Conservation (phyloP, 2,888 invertebrate species). For the Torymus texanus region DNA sequence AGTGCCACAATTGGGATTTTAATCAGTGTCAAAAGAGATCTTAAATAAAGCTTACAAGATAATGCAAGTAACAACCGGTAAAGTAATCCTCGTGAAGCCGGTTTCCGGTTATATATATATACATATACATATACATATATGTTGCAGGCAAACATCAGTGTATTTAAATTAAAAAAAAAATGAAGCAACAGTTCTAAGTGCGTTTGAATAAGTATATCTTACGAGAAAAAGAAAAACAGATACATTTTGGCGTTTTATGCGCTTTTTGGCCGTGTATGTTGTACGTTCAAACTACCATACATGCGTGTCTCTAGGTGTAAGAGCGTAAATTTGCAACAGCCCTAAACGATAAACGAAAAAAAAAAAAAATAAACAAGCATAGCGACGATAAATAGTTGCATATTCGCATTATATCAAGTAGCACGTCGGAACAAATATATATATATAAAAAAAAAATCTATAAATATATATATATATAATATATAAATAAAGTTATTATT, state of each 20-base stretch:
- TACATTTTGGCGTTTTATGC: slow-evolving; percentile 66
- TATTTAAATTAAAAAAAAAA: slow-evolving; percentile 50
- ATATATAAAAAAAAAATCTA: slow-evolving; percentile 60
- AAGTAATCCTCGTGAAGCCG: slow-evolving; percentile 16
- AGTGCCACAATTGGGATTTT: slow-evolving; percentile 43
- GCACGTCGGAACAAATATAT: slow-evolving; percentile 64
- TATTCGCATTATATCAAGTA: slow-evolving; percentile 67
- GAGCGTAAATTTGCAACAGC: slow-evolving; percentile 47
- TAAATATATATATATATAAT: slow-evolving; percentile 61
- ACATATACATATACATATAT: slow-evolving; percentile 7
- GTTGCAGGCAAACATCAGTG: slow-evolving; percentile 51
- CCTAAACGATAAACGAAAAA: slow-evolving; percentile 18
- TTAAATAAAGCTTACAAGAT: slow-evolving; percentile 6
- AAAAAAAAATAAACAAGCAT: slow-evolving; percentile 51
- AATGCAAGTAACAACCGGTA: slow-evolving; percentile 17
- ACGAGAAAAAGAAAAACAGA: slow-evolving; percentile 37
- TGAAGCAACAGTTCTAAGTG: slow-evolving; percentile 24
- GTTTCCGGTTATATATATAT: slow-evolving; percentile 18
- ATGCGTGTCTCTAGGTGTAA: slow-evolving; percentile 37
- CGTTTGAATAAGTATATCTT: slow-evolving; percentile 42
- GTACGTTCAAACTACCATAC: slow-evolving; percentile 59
- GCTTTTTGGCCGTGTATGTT: slow-evolving; percentile 64
- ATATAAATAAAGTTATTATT: slow-evolving; percentile 64
- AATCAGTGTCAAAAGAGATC: slow-evolving; percentile 40
- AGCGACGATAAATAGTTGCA: slow-evolving; percentile 58